Evolutionary conservation across 2,888 invertebrate genomes (phyloP), one percentile per base, ranked within the genome.

Genomic region (Oscheius sp.): DNA sequence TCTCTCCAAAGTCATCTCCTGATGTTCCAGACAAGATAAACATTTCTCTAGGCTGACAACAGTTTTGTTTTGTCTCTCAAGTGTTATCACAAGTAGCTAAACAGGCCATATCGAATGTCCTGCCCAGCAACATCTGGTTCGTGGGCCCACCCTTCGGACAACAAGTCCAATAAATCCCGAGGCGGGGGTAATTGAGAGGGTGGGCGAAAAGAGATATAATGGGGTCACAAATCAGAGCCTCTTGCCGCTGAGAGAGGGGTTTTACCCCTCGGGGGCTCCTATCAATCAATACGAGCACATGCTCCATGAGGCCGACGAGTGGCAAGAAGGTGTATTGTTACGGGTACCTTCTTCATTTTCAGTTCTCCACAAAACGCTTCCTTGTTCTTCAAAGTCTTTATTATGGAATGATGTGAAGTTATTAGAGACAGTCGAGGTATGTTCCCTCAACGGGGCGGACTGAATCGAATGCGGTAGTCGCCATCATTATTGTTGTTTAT

Each of bases 401-500:
- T 53, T 53, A 53, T 53, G 53, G 29, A 53, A 21, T 53, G 29
- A 1, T 53, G 53, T 13, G 29, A 53, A 21, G 53, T 53, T 21
- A 29, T 58, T n/a, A 58, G 58, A 32, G 11, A 57, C 21, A 9
- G 7, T 57, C 21, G 11, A n/a, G 10, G 13, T 57, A 13, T 42
- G 3, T 48, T 2, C 32, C 42, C 1, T 73, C 37, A 63, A 4
- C 62, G 32, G 7, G 73, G 73, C 29, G 73, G 73, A 7, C 63
- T 32, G 53, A 73, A 73, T n/a, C 63, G 63, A 2, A 73, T 33
- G 2, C 37, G 48, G 55, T 58, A 62, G 29, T 73, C 73, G 53
- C 73, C 73, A 47, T 73, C 73, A 29, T 73, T 74, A 50, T 74
- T 74, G 32, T 74, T 74, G 66, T 74, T 48, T 42, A 74, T 13